Percentiles rank a stretch among this genome's conserved stretches.
Conservation (phyloP, 1,140 invertebrate species). For the Manduca sexta region DNA sequence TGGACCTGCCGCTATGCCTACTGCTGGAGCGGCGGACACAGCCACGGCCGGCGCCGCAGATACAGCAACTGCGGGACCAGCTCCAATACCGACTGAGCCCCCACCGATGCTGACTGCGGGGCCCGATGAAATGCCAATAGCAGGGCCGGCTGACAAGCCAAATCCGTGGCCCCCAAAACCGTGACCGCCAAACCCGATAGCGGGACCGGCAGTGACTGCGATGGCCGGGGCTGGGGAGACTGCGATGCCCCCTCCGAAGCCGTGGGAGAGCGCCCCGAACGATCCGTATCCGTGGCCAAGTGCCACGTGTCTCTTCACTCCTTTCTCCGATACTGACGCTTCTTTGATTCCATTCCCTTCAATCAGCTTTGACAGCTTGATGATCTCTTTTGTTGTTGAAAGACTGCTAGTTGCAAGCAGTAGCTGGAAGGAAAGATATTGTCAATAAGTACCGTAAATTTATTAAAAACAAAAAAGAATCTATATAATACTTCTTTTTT, state of each 20-base stretch:
- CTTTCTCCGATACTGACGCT: constrained; percentile 32
- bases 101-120: constrained; percentile 1
- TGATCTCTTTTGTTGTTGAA: constrained; percentile 42
- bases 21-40: constrained; percentile 11
- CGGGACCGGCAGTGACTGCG: background rate
- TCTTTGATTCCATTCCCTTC: constrained; percentile 51
- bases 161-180: too few species aligned
- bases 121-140: constrained; percentile 7
- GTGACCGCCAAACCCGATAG: constrained; percentile 1
- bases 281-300: constrained; percentile 11
- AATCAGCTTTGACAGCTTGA: constrained; percentile 50
- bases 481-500: background rate
- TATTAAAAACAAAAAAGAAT: background rate
- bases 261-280: constrained; percentile 9
- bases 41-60: constrained; percentile 2
- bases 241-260: background rate
- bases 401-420: constrained; percentile 49
- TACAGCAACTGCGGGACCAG: background rate
- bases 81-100: constrained; percentile 2
- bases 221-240: constrained; percentile 6
- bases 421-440: constrained; percentile 36
- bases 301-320: constrained; percentile 41
- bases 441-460: background rate
- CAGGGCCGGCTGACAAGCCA: background rate
- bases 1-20: constrained; percentile 10